Evolutionary conservation across 2,888 invertebrate genomes (phyloP).

Genomic region (Caenorhabditis imperialis): DNA sequence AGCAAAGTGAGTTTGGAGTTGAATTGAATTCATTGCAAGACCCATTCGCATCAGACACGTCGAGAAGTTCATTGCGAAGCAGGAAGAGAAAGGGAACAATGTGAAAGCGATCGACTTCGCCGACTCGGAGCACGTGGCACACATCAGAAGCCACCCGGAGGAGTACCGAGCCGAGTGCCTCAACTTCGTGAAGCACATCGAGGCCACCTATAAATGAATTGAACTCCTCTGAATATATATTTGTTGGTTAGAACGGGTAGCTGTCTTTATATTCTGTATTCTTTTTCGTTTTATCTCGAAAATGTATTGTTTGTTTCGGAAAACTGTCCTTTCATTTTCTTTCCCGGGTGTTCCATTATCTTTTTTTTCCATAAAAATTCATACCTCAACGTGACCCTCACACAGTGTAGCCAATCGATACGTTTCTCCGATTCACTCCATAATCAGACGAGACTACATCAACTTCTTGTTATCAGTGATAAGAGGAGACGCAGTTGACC

Average conservation of each 20-base stretch:
- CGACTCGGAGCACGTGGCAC: slow-evolving; percentile 60
- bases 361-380: too few species aligned
- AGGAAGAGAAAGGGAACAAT: slow-evolving; percentile 48
- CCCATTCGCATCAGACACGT: too few species aligned
- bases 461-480: not conserved
- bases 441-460: too few species aligned
- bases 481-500: slow-evolving; percentile 22
- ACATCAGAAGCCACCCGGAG: slow-evolving; percentile 50
- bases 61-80: slow-evolving; percentile 53
- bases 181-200: slow-evolving; percentile 46
- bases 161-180: slow-evolving; percentile 51
- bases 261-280: not conserved
- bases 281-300: too few species aligned
- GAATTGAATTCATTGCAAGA: too few species aligned
- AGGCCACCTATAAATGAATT: slow-evolving; percentile 34
- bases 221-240: not conserved
- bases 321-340: too few species aligned
- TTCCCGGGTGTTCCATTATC: too few species aligned
- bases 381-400: too few species aligned
- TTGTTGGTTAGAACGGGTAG: slow-evolving; percentile 10
- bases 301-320: too few species aligned
- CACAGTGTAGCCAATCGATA: too few species aligned
- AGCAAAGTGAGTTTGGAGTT: slow-evolving; percentile 44
- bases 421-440: too few species aligned
- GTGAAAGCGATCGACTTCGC: slow-evolving; percentile 52